phyloP scores from a whole-genome alignment of 2,797 vertebrate genomes.

The Orientallactaga sibirica region DNA sequence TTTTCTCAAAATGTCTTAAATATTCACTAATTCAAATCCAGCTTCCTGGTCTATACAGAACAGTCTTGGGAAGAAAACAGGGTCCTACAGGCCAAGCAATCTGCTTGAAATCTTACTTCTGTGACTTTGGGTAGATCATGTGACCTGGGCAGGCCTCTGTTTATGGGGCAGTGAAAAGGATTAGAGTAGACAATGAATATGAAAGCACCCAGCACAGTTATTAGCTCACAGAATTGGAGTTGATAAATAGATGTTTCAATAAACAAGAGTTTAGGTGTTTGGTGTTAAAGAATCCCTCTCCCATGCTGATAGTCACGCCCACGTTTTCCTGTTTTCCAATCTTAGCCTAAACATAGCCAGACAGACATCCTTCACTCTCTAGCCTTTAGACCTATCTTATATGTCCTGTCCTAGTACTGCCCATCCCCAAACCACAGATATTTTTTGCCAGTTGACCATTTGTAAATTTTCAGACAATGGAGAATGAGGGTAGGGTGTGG shows the following conservation, averaged over 20 bases:
- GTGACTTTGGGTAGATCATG: background rate
- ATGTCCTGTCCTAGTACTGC: background rate
- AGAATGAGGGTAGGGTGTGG: background rate
- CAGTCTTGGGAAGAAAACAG: background rate
- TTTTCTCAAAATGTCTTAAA: background rate
- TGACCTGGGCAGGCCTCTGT: background rate
- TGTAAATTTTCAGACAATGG: background rate
- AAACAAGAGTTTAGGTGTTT: conserved; percentile 2
- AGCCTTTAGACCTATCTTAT: background rate
- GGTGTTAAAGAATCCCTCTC: background rate
- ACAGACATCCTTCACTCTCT: background rate
- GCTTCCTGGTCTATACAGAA: background rate
- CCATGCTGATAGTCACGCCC: background rate
- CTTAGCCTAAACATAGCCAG: background rate
- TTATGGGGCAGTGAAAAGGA: background rate
- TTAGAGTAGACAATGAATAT: background rate
- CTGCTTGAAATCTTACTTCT: conserved; percentile 7
- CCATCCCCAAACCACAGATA: background rate
- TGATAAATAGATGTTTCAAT: background rate
- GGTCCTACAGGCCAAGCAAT: background rate
- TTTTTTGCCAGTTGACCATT: background rate
- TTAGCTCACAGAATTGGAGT: background rate
- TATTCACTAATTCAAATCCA: conserved; percentile 34
- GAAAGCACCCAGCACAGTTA: conserved; percentile 9
- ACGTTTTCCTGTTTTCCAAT: conserved; percentile 21